Evolutionary conservation across 2,113 vertebrate genomes (phyloP).

Genomic region (Corydoras sp.): DNA sequence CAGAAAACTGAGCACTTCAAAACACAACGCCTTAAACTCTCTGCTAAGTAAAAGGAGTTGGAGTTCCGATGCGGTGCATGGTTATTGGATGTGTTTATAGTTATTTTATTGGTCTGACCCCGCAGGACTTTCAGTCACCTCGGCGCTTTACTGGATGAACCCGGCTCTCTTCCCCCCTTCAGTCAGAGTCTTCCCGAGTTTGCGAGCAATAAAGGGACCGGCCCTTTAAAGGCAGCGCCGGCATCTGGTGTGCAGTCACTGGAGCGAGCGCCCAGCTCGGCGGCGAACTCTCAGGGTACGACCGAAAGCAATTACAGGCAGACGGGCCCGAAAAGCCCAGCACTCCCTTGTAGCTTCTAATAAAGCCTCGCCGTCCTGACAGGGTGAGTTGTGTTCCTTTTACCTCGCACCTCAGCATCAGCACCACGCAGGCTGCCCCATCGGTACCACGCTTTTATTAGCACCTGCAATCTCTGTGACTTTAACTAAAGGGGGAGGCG

Average conservation of each 20-base stretch:
- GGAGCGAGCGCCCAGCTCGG: slow-evolving; percentile 54
- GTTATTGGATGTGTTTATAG: not conserved
- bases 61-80: too few species aligned
- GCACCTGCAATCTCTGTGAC: slow-evolving; percentile 35
- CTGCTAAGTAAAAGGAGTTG: too few species aligned
- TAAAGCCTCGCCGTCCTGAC: slow-evolving; percentile 55
- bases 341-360: not conserved
- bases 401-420: slow-evolving; percentile 56
- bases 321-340: slow-evolving; percentile 45
- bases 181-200: slow-evolving; percentile 35
- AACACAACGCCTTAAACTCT: too few species aligned
- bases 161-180: slow-evolving; percentile 19
- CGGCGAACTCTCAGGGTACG: slow-evolving; percentile 59
- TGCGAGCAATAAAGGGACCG: slow-evolving; percentile 44
- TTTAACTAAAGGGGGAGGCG: slow-evolving; percentile 2
- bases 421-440: slow-evolving; percentile 38
- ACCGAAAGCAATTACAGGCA: slow-evolving; percentile 61
- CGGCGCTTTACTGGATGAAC: not conserved
- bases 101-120: not conserved
- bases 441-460: slow-evolving; percentile 49
- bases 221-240: slow-evolving; percentile 42
- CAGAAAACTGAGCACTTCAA: not conserved
- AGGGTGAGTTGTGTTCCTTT: slow-evolving; percentile 56
- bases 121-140: not conserved
- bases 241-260: slow-evolving; percentile 45